phyloP scores from a whole-genome alignment of 2,888 invertebrate species.

The Tenthredo distinguenda region DNA sequence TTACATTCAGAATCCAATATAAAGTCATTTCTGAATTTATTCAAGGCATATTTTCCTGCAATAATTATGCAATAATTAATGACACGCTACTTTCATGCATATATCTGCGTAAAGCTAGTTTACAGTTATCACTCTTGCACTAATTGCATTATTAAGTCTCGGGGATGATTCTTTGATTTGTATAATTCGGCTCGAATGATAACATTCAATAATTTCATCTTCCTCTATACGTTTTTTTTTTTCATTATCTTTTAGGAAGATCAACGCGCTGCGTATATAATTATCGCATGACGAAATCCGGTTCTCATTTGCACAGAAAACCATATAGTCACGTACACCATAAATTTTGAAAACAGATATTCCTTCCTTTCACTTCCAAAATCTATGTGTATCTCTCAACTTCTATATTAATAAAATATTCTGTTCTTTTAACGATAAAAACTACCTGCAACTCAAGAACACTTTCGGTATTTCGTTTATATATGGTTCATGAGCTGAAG shows the following conservation, averaged over 20 bases:
- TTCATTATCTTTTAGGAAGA: neutral
- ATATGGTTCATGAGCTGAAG: neutral
- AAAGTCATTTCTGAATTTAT: conserved; percentile 15
- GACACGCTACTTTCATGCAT: conserved; percentile 23
- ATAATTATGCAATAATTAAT: conserved; percentile 13
- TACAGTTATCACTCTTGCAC: conserved; percentile 39
- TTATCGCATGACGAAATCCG: neutral
- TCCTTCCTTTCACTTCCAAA: neutral
- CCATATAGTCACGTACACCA: conserved; percentile 22
- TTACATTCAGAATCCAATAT: conserved; percentile 28
- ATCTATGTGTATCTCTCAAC: conserved; percentile 6
- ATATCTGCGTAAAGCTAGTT: conserved; percentile 30
- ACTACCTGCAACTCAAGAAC: neutral
- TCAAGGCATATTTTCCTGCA: conserved; percentile 7
- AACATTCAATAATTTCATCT: conserved; percentile 10
- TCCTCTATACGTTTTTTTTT: neutral
- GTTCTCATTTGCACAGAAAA: conserved; percentile 1
- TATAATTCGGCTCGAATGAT: conserved; percentile 37
- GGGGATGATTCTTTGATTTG: conserved; percentile 40
- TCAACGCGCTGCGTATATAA: neutral
- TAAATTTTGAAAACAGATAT: neutral
- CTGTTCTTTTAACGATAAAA: conserved; percentile 14
- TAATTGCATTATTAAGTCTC: conserved; percentile 31
- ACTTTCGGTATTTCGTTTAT: neutral
- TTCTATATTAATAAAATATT: conserved; percentile 29